These are phyloP conservation scores for Scrobipalpa costella DNA, from an alignment of 2,888 invertebrate genomes.

Conservation along the genomic window DNA sequence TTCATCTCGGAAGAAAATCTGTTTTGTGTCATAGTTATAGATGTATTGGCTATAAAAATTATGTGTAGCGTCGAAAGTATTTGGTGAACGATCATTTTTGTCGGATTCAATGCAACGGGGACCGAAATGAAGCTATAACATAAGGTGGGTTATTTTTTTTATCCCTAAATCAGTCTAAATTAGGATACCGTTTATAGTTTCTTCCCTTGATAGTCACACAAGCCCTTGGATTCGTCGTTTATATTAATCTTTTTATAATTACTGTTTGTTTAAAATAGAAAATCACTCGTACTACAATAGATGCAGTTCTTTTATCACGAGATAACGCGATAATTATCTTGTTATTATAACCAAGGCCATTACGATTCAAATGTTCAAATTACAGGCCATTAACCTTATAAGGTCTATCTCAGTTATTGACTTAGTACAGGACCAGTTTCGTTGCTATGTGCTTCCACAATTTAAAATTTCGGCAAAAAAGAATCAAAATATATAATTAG, in stretches of 20 bases:
- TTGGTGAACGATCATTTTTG: slow-evolving; percentile 51
- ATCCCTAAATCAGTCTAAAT: neutral
- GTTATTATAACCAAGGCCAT: slow-evolving; percentile 4
- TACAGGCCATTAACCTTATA: slow-evolving; percentile 14
- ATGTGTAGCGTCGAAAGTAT: slow-evolving; percentile 60
- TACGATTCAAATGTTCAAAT: neutral
- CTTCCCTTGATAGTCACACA: too few species aligned
- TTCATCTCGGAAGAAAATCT: slow-evolving; percentile 75
- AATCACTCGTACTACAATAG: neutral
- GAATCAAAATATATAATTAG: too few species aligned
- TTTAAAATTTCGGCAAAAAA: neutral
- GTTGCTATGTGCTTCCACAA: slow-evolving; percentile 6
- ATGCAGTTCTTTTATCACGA: neutral
- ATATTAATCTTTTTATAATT: neutral
- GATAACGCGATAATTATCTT: neutral
- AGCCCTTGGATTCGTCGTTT: too few species aligned
- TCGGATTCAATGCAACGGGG: slow-evolving; percentile 34
- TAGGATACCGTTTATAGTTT: neutral
- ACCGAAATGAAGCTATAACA: slow-evolving; percentile 28
- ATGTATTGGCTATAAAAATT: slow-evolving; percentile 58
- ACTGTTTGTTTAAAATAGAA: neutral
- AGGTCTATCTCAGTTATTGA: slow-evolving; percentile 1
- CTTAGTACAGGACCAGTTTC: slow-evolving; percentile 2
- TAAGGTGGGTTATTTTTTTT: slow-evolving; percentile 34
- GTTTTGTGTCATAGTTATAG: slow-evolving; percentile 58